Percentiles rank a stretch among this genome's conserved stretches.
Conservation (phyloP, 2,113 vertebrate species). For the Rana temporaria region DNA sequence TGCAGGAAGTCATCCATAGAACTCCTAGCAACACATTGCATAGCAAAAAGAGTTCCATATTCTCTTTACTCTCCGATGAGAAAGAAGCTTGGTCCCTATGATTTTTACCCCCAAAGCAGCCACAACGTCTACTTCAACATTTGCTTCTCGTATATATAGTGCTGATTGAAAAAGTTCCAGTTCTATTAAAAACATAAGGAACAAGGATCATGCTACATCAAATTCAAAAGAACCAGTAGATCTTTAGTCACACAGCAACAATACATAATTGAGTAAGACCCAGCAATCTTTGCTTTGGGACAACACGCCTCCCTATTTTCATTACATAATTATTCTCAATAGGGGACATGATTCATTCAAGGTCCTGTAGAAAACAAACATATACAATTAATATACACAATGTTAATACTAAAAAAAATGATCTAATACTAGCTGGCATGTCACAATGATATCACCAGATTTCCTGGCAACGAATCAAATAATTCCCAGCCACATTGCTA, state of each 20-base stretch:
- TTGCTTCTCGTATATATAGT: too few relatives aligned
- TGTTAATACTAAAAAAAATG: neutral
- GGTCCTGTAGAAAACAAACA: neutral
- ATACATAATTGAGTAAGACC: neutral
- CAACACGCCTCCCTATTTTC: neutral
- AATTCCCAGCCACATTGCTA: conserved; percentile 2
- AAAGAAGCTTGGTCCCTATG: too few relatives aligned
- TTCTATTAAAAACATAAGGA: too few relatives aligned
- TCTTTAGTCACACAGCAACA: neutral
- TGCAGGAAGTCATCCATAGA: too few relatives aligned
- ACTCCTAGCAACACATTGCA: too few relatives aligned
- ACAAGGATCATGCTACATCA: too few relatives aligned
- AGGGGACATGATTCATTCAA: neutral
- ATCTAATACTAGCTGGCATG: conserved; percentile 19
- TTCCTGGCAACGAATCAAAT: conserved; percentile 5
- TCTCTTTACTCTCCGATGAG: too few relatives aligned
- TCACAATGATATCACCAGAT: neutral
- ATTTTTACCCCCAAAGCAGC: too few relatives aligned
- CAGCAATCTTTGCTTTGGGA: neutral
- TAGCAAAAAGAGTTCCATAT: too few relatives aligned
- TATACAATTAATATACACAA: conserved; percentile 28
- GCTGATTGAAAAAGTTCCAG: too few relatives aligned
- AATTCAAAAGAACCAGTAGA: too few relatives aligned
- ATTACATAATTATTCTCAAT: neutral
- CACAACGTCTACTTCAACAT: too few relatives aligned